These are phyloP conservation scores for Zele albiditarsus DNA, from an alignment of 2,888 invertebrate species.

Conservation along the genomic window DNA sequence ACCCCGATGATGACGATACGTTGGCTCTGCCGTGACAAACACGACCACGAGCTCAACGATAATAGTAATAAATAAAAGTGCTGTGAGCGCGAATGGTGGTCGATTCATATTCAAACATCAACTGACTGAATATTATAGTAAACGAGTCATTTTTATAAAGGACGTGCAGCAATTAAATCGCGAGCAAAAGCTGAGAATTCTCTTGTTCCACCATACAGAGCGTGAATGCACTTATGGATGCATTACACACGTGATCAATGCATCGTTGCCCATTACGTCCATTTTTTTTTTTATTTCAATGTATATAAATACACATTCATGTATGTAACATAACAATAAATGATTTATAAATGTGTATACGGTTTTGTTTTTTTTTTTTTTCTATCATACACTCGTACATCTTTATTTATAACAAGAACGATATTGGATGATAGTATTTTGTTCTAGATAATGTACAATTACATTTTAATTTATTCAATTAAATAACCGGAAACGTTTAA, in stretches of 20 bases:
- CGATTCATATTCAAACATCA: conserved; percentile 68
- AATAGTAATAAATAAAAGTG: conserved; percentile 40
- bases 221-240: conserved; percentile 68
- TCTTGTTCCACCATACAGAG: conserved; percentile 69
- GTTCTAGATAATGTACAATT: conserved; percentile 28
- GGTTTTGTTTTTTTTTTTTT: conserved; percentile 5
- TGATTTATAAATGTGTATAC: background rate
- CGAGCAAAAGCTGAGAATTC: conserved; percentile 45
- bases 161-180: conserved; percentile 47
- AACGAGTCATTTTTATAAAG: conserved; percentile 65
- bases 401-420: conserved; percentile 21
- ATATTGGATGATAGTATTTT: conserved; percentile 33
- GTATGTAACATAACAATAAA: conserved; percentile 1
- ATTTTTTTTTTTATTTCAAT: conserved; percentile 41
- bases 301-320: conserved; percentile 18
- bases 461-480: background rate
- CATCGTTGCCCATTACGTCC: conserved; percentile 57
- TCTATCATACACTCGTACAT: background rate
- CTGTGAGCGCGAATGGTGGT: conserved; percentile 57
- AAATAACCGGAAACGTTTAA: conserved; percentile 32
- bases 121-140: conserved; percentile 42
- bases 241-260: conserved; percentile 62
- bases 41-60: conserved; percentile 33
- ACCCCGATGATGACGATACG: conserved; percentile 40
- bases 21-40: conserved; percentile 40